Percentiles rank a stretch among this genome's conserved stretches.
Conservation (phyloP, 2,797 vertebrate species). For the Eidolon dupreanum region DNA sequence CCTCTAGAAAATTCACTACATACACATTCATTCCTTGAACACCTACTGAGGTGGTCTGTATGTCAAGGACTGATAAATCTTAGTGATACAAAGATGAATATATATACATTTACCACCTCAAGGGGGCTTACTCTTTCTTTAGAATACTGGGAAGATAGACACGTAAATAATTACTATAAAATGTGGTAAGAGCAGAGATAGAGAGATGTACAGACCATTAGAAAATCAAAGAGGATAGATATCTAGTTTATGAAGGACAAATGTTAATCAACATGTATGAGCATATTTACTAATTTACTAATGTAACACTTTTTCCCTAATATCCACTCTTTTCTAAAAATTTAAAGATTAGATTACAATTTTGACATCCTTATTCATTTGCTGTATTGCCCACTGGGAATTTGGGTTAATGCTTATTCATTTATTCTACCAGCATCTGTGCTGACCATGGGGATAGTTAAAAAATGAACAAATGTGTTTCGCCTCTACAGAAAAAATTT, state of each 20-base stretch:
- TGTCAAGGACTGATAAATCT: neutral
- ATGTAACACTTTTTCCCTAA: neutral
- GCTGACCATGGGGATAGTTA: neutral
- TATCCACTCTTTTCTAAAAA: neutral
- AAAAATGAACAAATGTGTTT: neutral
- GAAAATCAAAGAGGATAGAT: neutral
- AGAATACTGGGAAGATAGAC: neutral
- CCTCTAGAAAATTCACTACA: neutral
- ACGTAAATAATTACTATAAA: neutral
- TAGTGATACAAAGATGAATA: neutral
- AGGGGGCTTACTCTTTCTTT: neutral
- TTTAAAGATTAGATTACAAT: neutral
- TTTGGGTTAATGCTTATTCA: neutral
- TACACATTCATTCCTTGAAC: neutral
- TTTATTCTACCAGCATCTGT: neutral
- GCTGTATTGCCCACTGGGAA: neutral
- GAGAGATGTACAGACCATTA: neutral
- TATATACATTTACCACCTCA: neutral
- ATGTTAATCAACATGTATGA: neutral
- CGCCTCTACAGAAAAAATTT: neutral
- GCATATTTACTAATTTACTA: neutral
- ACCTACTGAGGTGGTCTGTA: neutral
- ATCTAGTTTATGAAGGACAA: neutral
- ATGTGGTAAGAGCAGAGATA: neutral
- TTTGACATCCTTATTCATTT: neutral